These are phyloP conservation scores for Hirundo rustica DNA, from an alignment of 2,797 vertebrate genomes.

Conservation along the genomic window DNA sequence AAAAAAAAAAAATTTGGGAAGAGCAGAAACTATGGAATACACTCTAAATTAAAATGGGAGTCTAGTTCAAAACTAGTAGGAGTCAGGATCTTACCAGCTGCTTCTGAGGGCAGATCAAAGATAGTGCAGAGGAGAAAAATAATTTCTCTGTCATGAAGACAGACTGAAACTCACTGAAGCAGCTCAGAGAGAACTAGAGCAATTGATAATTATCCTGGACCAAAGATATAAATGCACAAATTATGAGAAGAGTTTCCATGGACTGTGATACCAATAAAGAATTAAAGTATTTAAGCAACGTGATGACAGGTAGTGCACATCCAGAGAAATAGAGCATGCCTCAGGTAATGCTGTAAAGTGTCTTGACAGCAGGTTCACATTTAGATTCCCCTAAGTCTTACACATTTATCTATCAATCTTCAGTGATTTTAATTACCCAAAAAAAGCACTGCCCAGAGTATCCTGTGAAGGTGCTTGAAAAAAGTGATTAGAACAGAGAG, in stretches of 20 bases:
- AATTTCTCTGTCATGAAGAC: constrained; percentile 24
- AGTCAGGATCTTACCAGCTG: background rate
- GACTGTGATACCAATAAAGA: constrained; percentile 37
- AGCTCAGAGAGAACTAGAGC: constrained; percentile 31
- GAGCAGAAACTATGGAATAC: background rate
- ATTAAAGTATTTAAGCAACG: constrained; percentile 50
- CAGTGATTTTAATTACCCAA: constrained; percentile 1
- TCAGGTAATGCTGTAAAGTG: constrained; percentile 24
- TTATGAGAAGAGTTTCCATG: constrained; percentile 13
- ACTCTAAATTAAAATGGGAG: background rate
- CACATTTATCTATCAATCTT: constrained; percentile 11
- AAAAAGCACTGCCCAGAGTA: background rate
- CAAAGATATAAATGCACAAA: constrained; percentile 26
- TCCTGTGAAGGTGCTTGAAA: background rate
- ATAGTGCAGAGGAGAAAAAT: constrained; percentile 19
- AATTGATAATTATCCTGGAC: constrained; percentile 50
- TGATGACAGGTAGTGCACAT: background rate
- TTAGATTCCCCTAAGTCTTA: background rate
- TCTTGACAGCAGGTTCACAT: constrained; percentile 30
- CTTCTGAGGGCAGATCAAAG: background rate
- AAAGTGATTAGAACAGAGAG: background rate
- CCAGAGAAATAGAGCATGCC: background rate
- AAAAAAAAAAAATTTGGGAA: background rate
- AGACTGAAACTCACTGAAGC: constrained; percentile 37
- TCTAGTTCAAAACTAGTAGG: background rate